Evolutionary conservation across 2,113 vertebrate species (phyloP).

Genomic region (Pogona vitticeps): DNA sequence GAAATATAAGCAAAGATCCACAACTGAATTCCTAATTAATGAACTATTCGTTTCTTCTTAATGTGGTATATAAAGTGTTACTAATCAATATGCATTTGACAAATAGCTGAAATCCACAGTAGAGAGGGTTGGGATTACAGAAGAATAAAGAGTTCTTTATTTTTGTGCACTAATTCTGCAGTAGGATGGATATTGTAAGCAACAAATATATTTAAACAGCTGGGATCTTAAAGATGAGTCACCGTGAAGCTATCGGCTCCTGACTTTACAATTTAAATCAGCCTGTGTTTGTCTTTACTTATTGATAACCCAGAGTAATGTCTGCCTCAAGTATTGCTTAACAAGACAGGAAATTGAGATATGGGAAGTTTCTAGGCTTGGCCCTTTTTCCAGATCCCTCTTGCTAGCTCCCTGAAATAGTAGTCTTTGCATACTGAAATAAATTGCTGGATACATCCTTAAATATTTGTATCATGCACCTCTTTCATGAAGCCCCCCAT

Average conservation of each 20-base stretch:
- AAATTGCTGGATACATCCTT: not conserved
- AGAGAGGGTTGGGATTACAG: too few relatives aligned
- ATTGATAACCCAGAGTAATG: constrained; percentile 16
- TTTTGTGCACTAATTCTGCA: too few relatives aligned
- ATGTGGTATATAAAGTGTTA: too few relatives aligned
- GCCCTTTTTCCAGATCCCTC: not conserved
- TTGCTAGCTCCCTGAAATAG: not conserved
- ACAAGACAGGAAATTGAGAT: constrained; percentile 5
- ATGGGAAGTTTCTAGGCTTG: not conserved
- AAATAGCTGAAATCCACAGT: too few relatives aligned
- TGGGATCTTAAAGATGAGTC: constrained; percentile 5
- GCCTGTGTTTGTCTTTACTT: not conserved
- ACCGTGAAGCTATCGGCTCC: not conserved
- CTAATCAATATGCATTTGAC: too few relatives aligned
- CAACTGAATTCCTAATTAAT: too few relatives aligned
- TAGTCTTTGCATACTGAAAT: not conserved
- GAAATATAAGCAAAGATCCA: too few relatives aligned
- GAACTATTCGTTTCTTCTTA: too few relatives aligned
- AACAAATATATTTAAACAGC: not conserved
- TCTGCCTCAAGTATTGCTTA: constrained; percentile 23
- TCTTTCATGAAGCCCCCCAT: not conserved
- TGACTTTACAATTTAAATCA: not conserved
- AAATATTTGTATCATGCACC: not conserved
- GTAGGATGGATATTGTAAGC: not conserved
- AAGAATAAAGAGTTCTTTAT: too few relatives aligned